Conservation (phyloP, 2,888 invertebrate species). For the Nasonia oneida region DNA sequence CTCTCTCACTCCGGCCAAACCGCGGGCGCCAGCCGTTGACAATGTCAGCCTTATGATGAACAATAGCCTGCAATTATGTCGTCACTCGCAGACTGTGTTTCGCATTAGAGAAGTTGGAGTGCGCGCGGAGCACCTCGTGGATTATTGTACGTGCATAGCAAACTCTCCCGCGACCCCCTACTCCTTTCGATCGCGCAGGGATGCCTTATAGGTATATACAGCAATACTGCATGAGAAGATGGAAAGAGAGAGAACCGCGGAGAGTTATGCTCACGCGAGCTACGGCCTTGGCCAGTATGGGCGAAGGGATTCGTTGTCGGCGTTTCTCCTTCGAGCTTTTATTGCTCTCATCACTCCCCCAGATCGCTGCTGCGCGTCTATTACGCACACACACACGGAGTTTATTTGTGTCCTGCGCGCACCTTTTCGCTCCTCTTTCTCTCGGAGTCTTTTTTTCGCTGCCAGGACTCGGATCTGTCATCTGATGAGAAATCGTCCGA, state of each 20-base stretch:
- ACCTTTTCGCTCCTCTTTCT: neutral
- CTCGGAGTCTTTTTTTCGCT: neutral
- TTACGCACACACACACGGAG: neutral
- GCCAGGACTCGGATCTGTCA: neutral
- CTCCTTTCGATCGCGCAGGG: neutral
- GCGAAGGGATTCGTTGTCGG: constrained; percentile 27
- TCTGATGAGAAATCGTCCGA: neutral
- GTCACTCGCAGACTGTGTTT: constrained; percentile 44
- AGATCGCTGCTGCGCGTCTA: neutral
- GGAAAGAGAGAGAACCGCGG: neutral
- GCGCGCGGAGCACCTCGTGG: neutral
- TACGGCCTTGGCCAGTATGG: constrained; percentile 3
- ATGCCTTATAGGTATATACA: neutral
- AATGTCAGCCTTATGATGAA: constrained; percentile 34
- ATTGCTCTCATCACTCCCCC: constrained; percentile 31
- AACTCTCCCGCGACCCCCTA: neutral
- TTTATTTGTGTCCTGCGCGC: neutral
- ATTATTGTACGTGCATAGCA: neutral
- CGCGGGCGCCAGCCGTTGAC: neutral
- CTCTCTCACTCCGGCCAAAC: too few relatives aligned
- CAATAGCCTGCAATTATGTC: constrained; percentile 57
- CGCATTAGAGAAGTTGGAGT: constrained; percentile 37
- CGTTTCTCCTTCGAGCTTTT: constrained; percentile 41
- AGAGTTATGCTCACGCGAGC: neutral
- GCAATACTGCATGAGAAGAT: neutral